These are phyloP conservation scores for Cheiracanthium punctorium DNA, from an alignment of 2,888 invertebrate genomes.

Conservation along the genomic window DNA sequence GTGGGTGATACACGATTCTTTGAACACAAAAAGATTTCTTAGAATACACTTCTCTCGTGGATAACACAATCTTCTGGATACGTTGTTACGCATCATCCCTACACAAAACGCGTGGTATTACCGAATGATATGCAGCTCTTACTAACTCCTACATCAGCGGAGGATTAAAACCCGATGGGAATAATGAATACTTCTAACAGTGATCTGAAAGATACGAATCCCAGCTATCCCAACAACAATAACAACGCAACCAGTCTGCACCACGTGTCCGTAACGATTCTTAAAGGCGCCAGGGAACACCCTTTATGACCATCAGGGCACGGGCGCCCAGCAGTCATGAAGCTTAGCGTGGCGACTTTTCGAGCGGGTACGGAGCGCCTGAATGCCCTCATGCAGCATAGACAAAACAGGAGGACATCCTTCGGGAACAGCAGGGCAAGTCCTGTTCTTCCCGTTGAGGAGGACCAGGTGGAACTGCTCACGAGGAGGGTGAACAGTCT, in stretches of 20 bases:
- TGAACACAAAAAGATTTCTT: too few relatives aligned
- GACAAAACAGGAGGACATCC: constrained; percentile 18
- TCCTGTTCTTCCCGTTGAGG: neutral
- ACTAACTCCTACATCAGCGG: too few relatives aligned
- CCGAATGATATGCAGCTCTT: too few relatives aligned
- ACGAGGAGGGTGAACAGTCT: constrained; percentile 40
- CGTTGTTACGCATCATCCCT: too few relatives aligned
- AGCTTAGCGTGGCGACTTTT: constrained; percentile 72
- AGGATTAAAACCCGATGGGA: constrained; percentile 35
- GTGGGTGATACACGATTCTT: too few relatives aligned
- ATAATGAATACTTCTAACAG: constrained; percentile 39
- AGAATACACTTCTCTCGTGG: too few relatives aligned
- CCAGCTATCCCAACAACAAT: too few relatives aligned
- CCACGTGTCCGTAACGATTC: constrained; percentile 23
- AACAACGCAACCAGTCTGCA: neutral
- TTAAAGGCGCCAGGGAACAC: neutral
- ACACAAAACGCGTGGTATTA: too few relatives aligned
- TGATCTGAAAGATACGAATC: neutral
- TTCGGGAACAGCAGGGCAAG: constrained; percentile 21
- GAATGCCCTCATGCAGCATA: constrained; percentile 55
- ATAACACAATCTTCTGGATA: too few relatives aligned
- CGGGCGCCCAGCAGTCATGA: constrained; percentile 69
- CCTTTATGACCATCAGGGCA: constrained; percentile 51
- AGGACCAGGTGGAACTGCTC: constrained; percentile 36
- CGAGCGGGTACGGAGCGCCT: constrained; percentile 70